Evolutionary conservation across 2,888 invertebrate genomes (phyloP), one percentile per base, ranked within the genome.

Genomic region (Diaprepes abbreviatus): DNA sequence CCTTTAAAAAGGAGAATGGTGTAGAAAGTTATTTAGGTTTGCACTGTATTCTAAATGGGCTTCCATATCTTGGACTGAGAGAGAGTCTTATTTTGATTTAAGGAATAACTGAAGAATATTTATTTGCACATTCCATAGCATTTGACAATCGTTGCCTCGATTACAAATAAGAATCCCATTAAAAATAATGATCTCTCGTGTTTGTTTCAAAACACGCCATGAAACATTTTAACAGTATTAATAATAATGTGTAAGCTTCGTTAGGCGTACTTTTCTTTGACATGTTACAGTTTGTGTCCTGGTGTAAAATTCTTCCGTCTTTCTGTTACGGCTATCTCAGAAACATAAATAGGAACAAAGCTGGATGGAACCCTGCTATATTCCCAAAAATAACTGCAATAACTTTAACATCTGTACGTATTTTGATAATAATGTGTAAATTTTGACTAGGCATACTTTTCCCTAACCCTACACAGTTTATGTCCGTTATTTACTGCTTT

Each of bases 1-100:
- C n/a, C n/a, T n/a, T n/a, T 24, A 24, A 24, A 5, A 24, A 24
- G 24, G 5, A 33, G 33, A 33, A 9, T 9, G 33, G 7, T 2
- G 14, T 36, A 9, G 36, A 36, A 9, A n/a, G 4, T n/a, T 48
- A 14, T 45, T 48, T 28, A 48, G 28, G 48, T 48, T 14, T 48
- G 28, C 48, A 48, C 28, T 24, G 24, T 48, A 48, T 28, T 12
- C 14, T 24, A 48, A 43, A 43, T 1, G 48, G 48, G 48, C 48
- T 48, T 48, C 48, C 48, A 48, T 6, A 40, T 43, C 48, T 24
- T 28, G 12, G 48, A 48, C 48, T 48, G 48, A 48, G n/a, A 12
- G 14, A 28, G 19, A 21, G 3, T 21, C n/a, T 28, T 45, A 21
- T 45, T 48, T 12, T 7, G 2, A 28, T 14, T 48, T 48, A 28